A percentile compares a stretch with the other conserved stretches of the same genome.
Evolutionary conservation across 2,888 invertebrate genomes (phyloP).

Genomic region (Molanna angustata): DNA sequence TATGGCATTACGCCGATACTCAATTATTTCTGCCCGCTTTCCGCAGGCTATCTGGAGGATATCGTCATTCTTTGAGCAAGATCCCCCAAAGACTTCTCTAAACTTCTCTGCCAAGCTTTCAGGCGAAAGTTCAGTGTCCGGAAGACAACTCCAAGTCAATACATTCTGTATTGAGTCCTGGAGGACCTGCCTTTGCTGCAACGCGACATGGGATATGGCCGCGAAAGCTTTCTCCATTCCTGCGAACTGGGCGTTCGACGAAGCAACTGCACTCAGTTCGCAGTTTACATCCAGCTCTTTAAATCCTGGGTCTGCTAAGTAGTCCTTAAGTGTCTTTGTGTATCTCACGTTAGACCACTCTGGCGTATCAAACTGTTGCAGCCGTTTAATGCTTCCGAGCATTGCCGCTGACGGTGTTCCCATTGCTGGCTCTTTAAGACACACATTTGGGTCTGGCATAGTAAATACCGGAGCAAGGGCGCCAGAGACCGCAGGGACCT

Average conservation of each 20-base stretch:
- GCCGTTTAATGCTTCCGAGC: background rate
- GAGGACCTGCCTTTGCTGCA: background rate
- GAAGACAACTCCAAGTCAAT: background rate
- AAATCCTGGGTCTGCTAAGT: background rate
- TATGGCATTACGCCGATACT: background rate
- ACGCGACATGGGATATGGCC: background rate
- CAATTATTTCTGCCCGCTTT: background rate
- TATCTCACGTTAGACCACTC: slow-evolving; percentile 3
- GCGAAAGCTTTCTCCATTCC: background rate
- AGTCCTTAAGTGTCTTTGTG: background rate
- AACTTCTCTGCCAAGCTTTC: slow-evolving; percentile 1
- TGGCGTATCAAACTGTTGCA: background rate
- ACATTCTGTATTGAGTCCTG: background rate
- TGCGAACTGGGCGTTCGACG: background rate
- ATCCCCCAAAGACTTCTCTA: background rate
- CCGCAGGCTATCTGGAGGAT: slow-evolving; percentile 2
- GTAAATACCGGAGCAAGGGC: background rate
- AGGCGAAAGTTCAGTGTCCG: background rate
- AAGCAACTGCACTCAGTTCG: background rate
- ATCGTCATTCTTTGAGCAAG: background rate
- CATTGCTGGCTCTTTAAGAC: slow-evolving; percentile 2
- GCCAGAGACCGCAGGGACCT: too few relatives aligned
- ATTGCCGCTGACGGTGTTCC: background rate
- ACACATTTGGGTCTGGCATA: slow-evolving; percentile 5
- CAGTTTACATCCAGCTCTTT: background rate